Base-by-base conservation (phyloP, 2,797 vertebrate species). In the Clarias fuscus region DNA sequence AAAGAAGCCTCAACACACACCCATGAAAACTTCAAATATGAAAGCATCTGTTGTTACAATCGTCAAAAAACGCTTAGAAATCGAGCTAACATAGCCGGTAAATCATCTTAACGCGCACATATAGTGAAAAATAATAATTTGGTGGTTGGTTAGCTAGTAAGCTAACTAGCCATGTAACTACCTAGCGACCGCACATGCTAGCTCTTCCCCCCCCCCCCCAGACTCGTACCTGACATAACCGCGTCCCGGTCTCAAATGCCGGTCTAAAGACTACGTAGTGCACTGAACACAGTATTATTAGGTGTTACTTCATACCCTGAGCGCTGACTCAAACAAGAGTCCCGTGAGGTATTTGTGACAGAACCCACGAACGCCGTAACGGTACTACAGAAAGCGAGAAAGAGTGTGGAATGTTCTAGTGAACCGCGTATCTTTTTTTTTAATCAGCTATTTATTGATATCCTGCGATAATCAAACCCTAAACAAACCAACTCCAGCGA, bases 141-240 rank as follows among this genome's bases (percentile, higher is more conserved):
- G 40, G 68, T 22, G 0, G 0, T 80, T 64, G 56, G 65, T 14
- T 27, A 77, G 27, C 15, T n/a, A 17, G 7, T 4, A 22, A 37
- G 40, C 58, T 48, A 82, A 30, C 3, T 24, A 59, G 68, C 48
- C 11, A 53, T 13, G 11, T 53, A 53, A 53, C 48, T 53, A 53
- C 48, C 72, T 22, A 61, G 7, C 40, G 15, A 48, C 2, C 61
- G 30, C 53, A 30, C 40, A 85, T 70, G 84, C 84, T 85, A 85
- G 40, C 84, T 13, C 11, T 53, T 13, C 3, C 48, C 48, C 48
- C 48, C 48, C 20, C 1, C 1, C 48, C 48, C 20, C 1, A 1
- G n/a, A 75, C 80, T 33, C 37, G 22, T 27, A 62, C 58, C 64
- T 27, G 70, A 84, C 65, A 84, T 79, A 70, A 71, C 14, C 65